These are phyloP conservation scores for Trachemys scripta DNA, from an alignment of 2,113 vertebrate species.

Conservation along the genomic window DNA sequence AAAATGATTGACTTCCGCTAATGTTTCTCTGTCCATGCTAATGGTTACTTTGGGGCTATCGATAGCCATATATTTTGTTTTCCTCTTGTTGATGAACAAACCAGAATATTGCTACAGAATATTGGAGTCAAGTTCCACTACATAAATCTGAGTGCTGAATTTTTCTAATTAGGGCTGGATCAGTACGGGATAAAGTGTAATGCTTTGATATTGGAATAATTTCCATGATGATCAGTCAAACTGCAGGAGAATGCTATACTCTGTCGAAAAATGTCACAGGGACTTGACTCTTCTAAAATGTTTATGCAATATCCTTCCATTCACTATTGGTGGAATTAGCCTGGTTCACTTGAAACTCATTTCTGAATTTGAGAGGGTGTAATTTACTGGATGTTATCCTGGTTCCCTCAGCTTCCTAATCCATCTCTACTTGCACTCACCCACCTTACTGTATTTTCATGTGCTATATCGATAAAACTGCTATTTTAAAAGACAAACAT, in stretches of 20 bases:
- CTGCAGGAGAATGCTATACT: neutral
- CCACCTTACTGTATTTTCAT: constrained; percentile 33
- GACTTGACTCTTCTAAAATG: neutral
- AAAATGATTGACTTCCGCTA: too few species aligned
- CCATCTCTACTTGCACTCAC: constrained; percentile 60
- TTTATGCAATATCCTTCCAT: accelerated
- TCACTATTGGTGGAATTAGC: neutral
- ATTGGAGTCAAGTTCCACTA: neutral
- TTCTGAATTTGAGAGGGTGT: neutral
- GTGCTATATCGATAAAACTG: constrained; percentile 51
- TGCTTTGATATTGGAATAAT: accelerated
- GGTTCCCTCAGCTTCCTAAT: constrained; percentile 54
- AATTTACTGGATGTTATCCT: constrained; percentile 37
- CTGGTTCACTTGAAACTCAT: neutral
- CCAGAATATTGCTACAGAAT: neutral
- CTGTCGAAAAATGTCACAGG: neutral
- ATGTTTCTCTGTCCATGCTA: too few species aligned
- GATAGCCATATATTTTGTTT: too few species aligned
- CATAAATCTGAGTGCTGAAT: constrained; percentile 1
- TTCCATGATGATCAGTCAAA: neutral
- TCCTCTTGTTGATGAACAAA: too few species aligned
- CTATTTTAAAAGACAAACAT: constrained; percentile 74
- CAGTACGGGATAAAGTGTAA: accelerated
- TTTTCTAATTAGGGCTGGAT: neutral
- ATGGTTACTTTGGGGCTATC: too few species aligned